Evolutionary conservation across 2,888 invertebrate species (phyloP), one percentile per base, ranked within the genome.

Genomic region (Cinara cedri): DNA sequence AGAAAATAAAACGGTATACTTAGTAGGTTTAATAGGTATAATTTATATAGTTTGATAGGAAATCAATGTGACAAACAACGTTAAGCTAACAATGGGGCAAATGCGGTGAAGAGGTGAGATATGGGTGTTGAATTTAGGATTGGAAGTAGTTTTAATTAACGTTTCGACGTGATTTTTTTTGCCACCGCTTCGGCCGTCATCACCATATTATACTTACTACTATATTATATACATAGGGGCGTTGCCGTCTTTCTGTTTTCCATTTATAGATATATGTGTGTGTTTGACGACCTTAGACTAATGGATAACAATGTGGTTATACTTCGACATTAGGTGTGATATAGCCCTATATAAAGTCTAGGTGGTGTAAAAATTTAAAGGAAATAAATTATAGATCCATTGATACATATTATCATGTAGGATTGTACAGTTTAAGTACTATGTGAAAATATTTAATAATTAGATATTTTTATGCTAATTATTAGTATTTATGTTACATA

Each of bases 1-100:
- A 21, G 11, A 74, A 74, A 74, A 74, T 42, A 74, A 65, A 74
- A 65, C 24, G 24, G 11, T 21, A n/a, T n/a, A n/a, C n/a, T n/a
- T n/a, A n/a, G n/a, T n/a, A n/a, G n/a, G n/a, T n/a, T n/a, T n/a
- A n/a, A n/a, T n/a, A n/a, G n/a, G 34, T 34, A 34, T 34, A 34
- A 34, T 4, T n/a, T n/a, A 34, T 34, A 34, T 34, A 54, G 63
- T 44, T 8, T 75, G 75, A 65, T 54, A 55, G 65, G 75, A 65
- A 75, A 75, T 75, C 75, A 65, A 75, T 65, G 75, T 44, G n/a
- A 54, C 42, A 42, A 75, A 54, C 44, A 14, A 42, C n/a, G 75
- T 75, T 54, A 55, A 63, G 24, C 13, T 44, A 42, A 65, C 51
- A 55, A 54, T 44, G 3, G 44, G 0, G 26, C 14, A n/a, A 55